Conservation (phyloP, 2,113 vertebrate genomes). For the Eudyptes chrysolophus region DNA sequence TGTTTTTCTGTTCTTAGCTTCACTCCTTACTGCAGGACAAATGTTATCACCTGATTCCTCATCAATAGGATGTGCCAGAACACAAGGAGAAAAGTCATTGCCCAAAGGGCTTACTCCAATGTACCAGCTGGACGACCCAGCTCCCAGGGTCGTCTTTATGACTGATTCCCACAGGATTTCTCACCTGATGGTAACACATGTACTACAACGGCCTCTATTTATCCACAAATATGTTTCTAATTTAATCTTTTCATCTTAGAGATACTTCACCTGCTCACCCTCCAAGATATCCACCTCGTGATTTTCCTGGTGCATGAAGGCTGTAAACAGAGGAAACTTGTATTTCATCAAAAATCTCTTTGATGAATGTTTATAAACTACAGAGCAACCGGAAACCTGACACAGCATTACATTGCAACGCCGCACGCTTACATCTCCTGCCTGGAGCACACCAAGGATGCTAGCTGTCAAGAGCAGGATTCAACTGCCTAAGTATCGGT, state of each 20-base stretch:
- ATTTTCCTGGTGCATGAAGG: accelerated
- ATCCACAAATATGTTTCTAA: background rate
- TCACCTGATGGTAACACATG: background rate
- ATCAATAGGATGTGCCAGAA: background rate
- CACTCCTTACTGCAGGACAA: background rate
- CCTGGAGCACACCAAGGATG: background rate
- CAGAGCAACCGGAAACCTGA: accelerated
- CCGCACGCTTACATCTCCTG: background rate
- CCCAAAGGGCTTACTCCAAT: background rate
- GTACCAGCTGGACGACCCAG: background rate
- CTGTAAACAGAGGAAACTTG: background rate
- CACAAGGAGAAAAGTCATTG: background rate
- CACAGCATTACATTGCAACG: accelerated
- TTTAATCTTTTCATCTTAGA: background rate
- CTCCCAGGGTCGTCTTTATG: accelerated
- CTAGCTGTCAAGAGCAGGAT: background rate
- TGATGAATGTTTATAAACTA: background rate
- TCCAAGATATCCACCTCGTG: background rate
- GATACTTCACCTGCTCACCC: background rate
- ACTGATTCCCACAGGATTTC: background rate
- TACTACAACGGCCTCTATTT: background rate
- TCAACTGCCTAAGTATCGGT: background rate
- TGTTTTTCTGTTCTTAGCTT: background rate
- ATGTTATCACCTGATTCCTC: background rate
- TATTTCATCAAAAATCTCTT: background rate